Conservation (phyloP, 1,140 invertebrate species). For the Neelides sp. region DNA sequence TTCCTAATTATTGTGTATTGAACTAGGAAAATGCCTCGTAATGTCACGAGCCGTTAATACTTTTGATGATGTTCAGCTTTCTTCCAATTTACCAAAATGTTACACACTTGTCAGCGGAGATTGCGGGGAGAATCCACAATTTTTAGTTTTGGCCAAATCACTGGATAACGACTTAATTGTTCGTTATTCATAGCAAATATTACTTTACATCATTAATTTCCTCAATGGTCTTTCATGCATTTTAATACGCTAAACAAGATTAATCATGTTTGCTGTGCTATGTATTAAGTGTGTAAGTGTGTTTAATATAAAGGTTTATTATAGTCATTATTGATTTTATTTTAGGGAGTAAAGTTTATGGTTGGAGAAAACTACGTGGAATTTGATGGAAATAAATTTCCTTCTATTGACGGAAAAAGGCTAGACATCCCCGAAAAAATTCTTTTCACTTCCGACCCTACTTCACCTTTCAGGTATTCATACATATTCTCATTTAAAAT, state of each 20-base stretch:
- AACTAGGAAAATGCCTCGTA: conserved; percentile 23
- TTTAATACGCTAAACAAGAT: too few relatives aligned
- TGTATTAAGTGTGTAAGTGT: too few relatives aligned
- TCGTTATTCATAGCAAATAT: too few relatives aligned
- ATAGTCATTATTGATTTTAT: too few relatives aligned
- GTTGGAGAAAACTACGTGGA: conserved; percentile 22
- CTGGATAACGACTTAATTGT: too few relatives aligned
- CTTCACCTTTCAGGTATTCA: too few relatives aligned
- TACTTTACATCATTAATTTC: too few relatives aligned
- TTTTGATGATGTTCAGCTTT: conserved; percentile 23
- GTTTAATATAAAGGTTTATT: too few relatives aligned
- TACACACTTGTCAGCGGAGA: conserved; percentile 28
- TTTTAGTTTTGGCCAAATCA: conserved; percentile 19
- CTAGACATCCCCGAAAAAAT: background rate
- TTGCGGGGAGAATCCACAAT: conserved; percentile 27
- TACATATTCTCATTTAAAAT: too few relatives aligned
- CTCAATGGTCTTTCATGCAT: too few relatives aligned
- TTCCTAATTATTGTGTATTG: conserved; percentile 6
- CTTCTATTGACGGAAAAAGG: conserved; percentile 8
- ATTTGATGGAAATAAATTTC: conserved; percentile 1
- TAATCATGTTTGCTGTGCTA: too few relatives aligned
- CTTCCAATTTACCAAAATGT: conserved; percentile 23
- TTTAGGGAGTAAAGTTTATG: conserved; percentile 19
- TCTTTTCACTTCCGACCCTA: too few relatives aligned
- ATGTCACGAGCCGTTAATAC: conserved; percentile 19